Conservation (phyloP, 1,140 invertebrate genomes). For the Bombus affinis region DNA sequence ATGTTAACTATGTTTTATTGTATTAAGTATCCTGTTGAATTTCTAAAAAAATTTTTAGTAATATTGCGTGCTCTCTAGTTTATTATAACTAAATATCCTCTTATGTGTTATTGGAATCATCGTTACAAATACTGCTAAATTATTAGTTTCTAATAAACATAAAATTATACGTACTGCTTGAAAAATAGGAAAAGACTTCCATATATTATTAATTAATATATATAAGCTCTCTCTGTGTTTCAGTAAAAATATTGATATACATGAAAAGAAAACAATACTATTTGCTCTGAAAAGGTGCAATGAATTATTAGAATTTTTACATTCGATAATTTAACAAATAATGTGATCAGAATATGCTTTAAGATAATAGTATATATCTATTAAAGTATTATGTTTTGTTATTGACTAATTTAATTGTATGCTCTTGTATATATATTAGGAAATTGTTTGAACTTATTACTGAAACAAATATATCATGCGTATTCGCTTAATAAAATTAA, state of each 20-base stretch:
- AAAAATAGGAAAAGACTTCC: conserved; percentile 11
- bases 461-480: conserved; percentile 25
- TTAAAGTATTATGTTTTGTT: conserved; percentile 63
- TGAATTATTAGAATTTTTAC: conserved; percentile 53
- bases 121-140: background rate
- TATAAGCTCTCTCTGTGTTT: conserved; percentile 32
- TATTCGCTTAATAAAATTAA: conserved; percentile 38
- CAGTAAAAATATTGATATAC: conserved; percentile 27
- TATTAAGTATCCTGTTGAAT: background rate
- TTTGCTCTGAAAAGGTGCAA: conserved; percentile 50
- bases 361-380: conserved; percentile 52
- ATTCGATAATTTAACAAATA: conserved; percentile 63
- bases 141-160: conserved; percentile 18
- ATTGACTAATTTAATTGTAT: conserved; percentile 50
- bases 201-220: conserved; percentile 30
- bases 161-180: conserved; percentile 2
- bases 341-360: conserved; percentile 66
- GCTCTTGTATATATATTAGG: conserved; percentile 55
- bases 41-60: conserved; percentile 26
- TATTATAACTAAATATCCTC: conserved; percentile 20
- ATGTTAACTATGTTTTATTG: conserved; percentile 8
- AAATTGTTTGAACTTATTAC: conserved; percentile 29
- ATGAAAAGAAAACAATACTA: conserved; percentile 41
- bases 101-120: background rate
- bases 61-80: conserved; percentile 34